phyloP scores from a whole-genome alignment of 1,140 invertebrate species.

The Palaemon carinicauda region DNA sequence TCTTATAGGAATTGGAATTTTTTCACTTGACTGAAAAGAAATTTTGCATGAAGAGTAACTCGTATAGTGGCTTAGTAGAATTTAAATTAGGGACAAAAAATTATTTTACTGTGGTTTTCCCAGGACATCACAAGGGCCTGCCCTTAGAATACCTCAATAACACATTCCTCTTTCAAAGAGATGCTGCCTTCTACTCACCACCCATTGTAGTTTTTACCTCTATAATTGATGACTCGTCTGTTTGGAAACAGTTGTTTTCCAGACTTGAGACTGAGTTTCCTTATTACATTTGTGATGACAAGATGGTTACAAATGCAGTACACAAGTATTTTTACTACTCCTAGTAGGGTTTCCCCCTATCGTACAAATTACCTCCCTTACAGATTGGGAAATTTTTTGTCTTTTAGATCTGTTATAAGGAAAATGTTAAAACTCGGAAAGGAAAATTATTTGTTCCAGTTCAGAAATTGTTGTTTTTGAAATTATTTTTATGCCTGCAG shows the following conservation, averaged over 20 bases:
- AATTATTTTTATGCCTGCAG: not conserved
- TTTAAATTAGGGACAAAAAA: no score
- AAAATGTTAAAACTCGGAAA: not conserved
- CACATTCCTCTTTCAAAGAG: not conserved
- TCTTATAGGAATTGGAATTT: no score
- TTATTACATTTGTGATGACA: not conserved
- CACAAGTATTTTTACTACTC: not conserved
- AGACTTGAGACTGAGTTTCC: not conserved
- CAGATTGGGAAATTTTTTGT: not conserved
- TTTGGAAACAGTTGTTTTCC: not conserved
- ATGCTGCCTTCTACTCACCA: not conserved
- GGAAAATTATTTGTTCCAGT: not conserved
- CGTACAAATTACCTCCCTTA: not conserved
- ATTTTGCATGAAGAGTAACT: no score
- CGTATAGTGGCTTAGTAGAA: no score
- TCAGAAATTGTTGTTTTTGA: conserved; percentile 4
- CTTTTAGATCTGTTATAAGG: conserved; percentile 10
- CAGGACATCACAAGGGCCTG: no score
- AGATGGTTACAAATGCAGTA: not conserved
- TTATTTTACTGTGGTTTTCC: no score
- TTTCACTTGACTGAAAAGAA: no score
- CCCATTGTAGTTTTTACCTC: not conserved
- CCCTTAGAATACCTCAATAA: not conserved
- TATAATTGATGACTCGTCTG: not conserved
- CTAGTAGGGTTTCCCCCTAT: not conserved